These are phyloP conservation scores for Drosophila differens DNA, from an alignment of 2,888 invertebrate genomes.

Conservation along the genomic window DNA sequence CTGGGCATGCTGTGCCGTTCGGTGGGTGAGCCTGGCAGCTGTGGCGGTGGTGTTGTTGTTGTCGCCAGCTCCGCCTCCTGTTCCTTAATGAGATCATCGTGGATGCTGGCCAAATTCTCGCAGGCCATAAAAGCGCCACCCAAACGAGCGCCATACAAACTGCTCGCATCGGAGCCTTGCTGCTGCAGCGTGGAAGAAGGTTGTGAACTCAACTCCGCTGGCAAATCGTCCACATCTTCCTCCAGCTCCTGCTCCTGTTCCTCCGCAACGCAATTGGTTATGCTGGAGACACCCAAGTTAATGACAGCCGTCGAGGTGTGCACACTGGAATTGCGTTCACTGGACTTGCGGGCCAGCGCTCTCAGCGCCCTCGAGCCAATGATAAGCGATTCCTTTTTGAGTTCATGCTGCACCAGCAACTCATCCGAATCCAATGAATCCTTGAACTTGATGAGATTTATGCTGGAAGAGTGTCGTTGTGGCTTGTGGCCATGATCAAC, in stretches of 20 bases:
- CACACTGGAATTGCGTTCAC: constrained; percentile 81
- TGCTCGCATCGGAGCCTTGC: constrained; percentile 88
- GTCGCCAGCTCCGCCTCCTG: neutral
- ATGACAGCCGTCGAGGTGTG: constrained; percentile 86
- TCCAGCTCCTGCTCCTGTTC: constrained; percentile 18
- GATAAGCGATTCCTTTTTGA: constrained; percentile 83
- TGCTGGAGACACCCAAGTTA: constrained; percentile 77
- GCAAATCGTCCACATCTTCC: neutral
- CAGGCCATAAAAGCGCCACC: constrained; percentile 88
- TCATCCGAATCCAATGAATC: constrained; percentile 69
- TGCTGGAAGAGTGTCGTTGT: constrained; percentile 76
- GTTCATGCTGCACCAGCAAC: constrained; percentile 45
- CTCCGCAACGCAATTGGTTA: constrained; percentile 66
- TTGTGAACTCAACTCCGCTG: constrained; percentile 3
- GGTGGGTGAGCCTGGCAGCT: constrained; percentile 53
- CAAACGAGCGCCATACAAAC: constrained; percentile 49
- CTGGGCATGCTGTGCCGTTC: constrained; percentile 89
- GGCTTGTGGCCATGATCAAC: constrained; percentile 85
- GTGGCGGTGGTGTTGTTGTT: constrained; percentile 27
- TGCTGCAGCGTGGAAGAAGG: constrained; percentile 62
- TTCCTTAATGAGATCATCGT: constrained; percentile 85
- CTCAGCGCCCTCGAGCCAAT: constrained; percentile 84
- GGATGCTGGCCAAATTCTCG: constrained; percentile 87
- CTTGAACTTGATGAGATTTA: constrained; percentile 80
- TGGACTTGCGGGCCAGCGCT: constrained; percentile 80